Percentiles rank a stretch among this genome's conserved stretches.
Evolutionary conservation across 1,140 invertebrate genomes (phyloP).

Genomic region (Thaumetopoea pityocampa): DNA sequence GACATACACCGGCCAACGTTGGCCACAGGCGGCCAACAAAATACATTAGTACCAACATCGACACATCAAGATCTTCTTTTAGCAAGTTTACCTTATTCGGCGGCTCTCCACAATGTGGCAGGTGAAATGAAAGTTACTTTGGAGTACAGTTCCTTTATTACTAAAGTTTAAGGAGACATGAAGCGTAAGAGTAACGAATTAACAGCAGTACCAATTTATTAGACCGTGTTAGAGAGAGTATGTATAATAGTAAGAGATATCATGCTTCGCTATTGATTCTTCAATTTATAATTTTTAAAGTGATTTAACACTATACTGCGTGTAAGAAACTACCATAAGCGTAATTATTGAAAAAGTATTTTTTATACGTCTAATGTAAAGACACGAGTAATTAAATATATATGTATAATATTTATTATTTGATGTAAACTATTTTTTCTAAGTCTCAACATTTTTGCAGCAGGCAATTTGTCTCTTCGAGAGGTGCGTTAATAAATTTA

Average conservation of each 20-base stretch:
- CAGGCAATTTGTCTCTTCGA: constrained; percentile 60
- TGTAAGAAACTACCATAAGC: constrained; percentile 55
- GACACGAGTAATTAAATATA: constrained; percentile 40
- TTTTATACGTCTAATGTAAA: constrained; percentile 45
- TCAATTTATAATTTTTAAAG: constrained; percentile 32
- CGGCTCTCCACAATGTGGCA: constrained; percentile 60
- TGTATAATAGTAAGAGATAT: constrained; percentile 35
- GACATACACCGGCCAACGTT: constrained; percentile 48
- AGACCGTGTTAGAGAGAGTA: constrained; percentile 32
- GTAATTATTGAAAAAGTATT: constrained; percentile 46
- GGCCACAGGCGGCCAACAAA: constrained; percentile 37
- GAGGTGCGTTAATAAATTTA: constrained; percentile 45
- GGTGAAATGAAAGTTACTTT: constrained; percentile 74
- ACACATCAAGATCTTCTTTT: constrained; percentile 36
- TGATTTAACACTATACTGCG: constrained; percentile 37
- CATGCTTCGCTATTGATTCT: constrained; percentile 43
- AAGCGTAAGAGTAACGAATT: constrained; percentile 48
- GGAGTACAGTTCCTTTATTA: constrained; percentile 74
- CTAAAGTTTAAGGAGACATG: constrained; percentile 65
- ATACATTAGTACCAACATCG: constrained; percentile 47
- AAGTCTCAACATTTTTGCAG: constrained; percentile 49
- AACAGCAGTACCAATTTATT: constrained; percentile 42
- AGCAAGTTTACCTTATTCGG: constrained; percentile 62
- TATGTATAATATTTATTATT: constrained; percentile 38
- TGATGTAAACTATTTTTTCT: constrained; percentile 23